Evolutionary conservation across 2,888 invertebrate species (phyloP).

Genomic region (Pimpla rufipes): DNA sequence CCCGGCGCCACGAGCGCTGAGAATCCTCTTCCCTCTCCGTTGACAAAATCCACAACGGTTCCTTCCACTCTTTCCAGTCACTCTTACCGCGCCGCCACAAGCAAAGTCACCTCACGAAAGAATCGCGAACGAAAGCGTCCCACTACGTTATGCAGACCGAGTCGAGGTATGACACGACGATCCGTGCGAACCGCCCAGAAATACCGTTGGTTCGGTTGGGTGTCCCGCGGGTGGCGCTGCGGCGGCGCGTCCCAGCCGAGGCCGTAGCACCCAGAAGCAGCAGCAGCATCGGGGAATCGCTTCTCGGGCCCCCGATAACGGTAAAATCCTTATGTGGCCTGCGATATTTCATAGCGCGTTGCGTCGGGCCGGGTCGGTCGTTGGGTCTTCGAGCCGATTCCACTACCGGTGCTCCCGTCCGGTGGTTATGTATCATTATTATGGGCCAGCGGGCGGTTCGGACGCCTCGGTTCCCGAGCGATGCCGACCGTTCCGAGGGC

Average conservation of each 20-base stretch:
- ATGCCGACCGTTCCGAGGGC: not conserved
- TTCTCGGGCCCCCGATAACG: slow-evolving; percentile 72
- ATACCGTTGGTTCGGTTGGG: slow-evolving; percentile 67
- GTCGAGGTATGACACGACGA: slow-evolving; percentile 5
- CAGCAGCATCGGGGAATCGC: slow-evolving; percentile 1
- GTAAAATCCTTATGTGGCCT: slow-evolving; percentile 59
- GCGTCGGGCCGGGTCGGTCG: not conserved
- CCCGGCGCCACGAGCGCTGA: too few species aligned
- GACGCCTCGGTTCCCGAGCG: not conserved
- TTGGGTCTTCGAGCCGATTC: slow-evolving; percentile 18
- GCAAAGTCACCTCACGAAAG: not conserved
- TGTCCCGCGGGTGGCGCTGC: not conserved
- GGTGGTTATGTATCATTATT: slow-evolving; percentile 15
- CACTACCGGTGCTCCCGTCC: slow-evolving; percentile 17
- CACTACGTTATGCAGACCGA: slow-evolving; percentile 2
- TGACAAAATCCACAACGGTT: not conserved
- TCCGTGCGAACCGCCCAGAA: slow-evolving; percentile 38
- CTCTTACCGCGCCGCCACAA: not conserved
- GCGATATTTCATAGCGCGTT: slow-evolving; percentile 25
- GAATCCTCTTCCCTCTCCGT: too few species aligned
- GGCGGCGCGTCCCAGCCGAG: not conserved
- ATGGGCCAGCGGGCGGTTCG: slow-evolving; percentile 23
- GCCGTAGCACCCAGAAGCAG: slow-evolving; percentile 31
- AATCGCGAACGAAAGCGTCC: slow-evolving; percentile 14
- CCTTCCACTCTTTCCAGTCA: too few species aligned